Evolutionary conservation across 2,888 invertebrate species (phyloP).

Genomic region (Drosophila bunnanda): DNA sequence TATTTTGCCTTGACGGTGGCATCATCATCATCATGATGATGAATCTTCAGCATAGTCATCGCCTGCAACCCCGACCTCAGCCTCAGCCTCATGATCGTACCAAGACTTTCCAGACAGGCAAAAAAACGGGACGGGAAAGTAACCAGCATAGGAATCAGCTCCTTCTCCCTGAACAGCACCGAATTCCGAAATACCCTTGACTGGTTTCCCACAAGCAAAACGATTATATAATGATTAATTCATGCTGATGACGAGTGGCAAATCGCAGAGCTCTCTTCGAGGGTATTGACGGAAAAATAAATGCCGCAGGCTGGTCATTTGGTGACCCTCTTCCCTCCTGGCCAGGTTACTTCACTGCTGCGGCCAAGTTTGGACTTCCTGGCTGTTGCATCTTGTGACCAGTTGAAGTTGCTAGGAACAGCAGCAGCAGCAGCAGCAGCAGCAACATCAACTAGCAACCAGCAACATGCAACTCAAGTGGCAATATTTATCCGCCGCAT

Average conservation of each 20-base stretch:
- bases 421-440: constrained; percentile 8
- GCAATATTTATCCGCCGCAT: constrained; percentile 53
- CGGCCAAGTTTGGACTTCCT: constrained; percentile 50
- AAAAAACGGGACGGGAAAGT: constrained; percentile 13
- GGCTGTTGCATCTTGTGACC: constrained; percentile 57
- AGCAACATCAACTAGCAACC: constrained; percentile 1
- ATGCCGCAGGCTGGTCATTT: constrained; percentile 5
- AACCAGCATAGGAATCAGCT: constrained; percentile 28
- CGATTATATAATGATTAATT: neutral
- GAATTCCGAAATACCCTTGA: neutral
- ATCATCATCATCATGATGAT: constrained; percentile 5
- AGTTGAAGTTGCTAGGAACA: constrained; percentile 15
- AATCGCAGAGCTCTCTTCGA: neutral
- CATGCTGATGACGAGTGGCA: neutral
- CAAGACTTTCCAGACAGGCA: constrained; percentile 24
- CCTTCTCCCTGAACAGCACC: constrained; percentile 6
- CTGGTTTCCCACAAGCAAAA: neutral
- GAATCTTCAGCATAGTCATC: neutral
- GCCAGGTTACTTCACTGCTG: constrained; percentile 52
- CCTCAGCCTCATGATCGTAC: constrained; percentile 6
- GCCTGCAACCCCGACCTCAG: constrained; percentile 2
- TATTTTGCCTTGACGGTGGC: constrained; percentile 9
- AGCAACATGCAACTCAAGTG: constrained; percentile 44
- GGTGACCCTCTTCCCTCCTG: constrained; percentile 38
- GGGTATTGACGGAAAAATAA: constrained; percentile 6